Conservation (phyloP, 2,888 invertebrate species). For the Andrena haemorrhoa region DNA sequence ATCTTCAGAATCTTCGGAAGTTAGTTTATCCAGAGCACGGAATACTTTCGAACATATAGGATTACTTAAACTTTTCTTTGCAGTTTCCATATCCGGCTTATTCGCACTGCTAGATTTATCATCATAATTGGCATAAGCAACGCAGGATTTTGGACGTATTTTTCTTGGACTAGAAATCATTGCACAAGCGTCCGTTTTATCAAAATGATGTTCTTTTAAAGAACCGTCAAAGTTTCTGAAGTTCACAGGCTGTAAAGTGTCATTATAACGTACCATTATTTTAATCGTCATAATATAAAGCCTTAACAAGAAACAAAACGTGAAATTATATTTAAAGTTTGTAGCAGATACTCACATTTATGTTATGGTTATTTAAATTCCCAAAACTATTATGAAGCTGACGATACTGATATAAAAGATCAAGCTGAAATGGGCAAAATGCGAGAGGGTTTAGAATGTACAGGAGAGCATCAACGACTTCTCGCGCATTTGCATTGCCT, state of each 20-base stretch:
- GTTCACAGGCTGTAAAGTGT: constrained; percentile 63
- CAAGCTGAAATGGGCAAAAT: constrained; percentile 92
- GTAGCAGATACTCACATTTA: constrained; percentile 72
- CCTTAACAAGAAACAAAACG: background rate
- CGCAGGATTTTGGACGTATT: constrained; percentile 90
- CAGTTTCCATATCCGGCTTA: constrained; percentile 85
- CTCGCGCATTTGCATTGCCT: constrained; percentile 85
- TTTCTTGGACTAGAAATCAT: constrained; percentile 83
- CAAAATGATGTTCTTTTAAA: constrained; percentile 67
- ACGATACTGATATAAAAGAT: constrained; percentile 92
- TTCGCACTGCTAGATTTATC: constrained; percentile 85
- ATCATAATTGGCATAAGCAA: constrained; percentile 86
- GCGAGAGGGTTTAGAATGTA: constrained; percentile 92
- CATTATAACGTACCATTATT: background rate
- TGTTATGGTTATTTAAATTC: constrained; percentile 87
- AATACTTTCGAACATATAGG: constrained; percentile 89
- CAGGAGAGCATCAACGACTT: constrained; percentile 90
- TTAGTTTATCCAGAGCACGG: constrained; percentile 90
- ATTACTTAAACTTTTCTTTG: constrained; percentile 91
- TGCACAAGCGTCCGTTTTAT: constrained; percentile 66
- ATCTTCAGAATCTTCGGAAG: constrained; percentile 89
- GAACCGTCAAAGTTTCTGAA: constrained; percentile 68
- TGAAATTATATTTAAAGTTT: background rate
- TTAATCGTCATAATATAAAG: background rate
- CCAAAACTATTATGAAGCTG: constrained; percentile 92